Evolutionary conservation across 2,113 vertebrate genomes (phyloP).

Genomic region (Orthonyx spaldingii): DNA sequence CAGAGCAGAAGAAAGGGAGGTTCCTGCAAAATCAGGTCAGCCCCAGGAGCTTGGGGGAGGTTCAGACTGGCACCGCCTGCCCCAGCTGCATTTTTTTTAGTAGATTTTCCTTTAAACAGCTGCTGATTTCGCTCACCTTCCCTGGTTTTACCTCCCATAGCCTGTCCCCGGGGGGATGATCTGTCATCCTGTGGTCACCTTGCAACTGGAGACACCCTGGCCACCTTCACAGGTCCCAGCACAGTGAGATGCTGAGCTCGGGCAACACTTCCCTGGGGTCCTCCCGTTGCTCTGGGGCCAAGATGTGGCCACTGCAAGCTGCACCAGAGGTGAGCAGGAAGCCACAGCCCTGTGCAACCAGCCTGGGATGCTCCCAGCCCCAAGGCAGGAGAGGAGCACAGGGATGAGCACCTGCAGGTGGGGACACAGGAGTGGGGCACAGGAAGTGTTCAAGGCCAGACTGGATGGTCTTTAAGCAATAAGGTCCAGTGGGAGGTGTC

Average conservation of each 20-base stretch:
- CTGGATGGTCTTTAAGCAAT: neutral
- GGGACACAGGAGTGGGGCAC: neutral
- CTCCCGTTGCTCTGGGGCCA: neutral
- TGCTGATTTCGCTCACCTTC: neutral
- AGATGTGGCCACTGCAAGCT: neutral
- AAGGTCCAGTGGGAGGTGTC: neutral
- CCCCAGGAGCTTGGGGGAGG: neutral
- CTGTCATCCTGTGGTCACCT: neutral
- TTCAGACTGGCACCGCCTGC: neutral
- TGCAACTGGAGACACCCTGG: fast-evolving
- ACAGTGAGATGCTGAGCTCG: fast-evolving
- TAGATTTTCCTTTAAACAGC: neutral
- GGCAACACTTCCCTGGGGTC: neutral
- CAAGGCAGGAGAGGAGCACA: fast-evolving
- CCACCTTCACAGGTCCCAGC: neutral
- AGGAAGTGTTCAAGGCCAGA: neutral
- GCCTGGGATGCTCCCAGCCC: neutral
- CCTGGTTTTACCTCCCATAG: neutral
- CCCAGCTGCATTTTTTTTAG: neutral
- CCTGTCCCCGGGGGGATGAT: neutral
- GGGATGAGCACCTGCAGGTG: neutral
- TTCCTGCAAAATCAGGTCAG: slow-evolving; percentile 45
- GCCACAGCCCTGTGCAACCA: fast-evolving
- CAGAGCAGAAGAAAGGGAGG: neutral
- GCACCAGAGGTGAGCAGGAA: neutral